phyloP scores from a whole-genome alignment of 2,888 invertebrate genomes.

The Lasioglossum calceatum region DNA sequence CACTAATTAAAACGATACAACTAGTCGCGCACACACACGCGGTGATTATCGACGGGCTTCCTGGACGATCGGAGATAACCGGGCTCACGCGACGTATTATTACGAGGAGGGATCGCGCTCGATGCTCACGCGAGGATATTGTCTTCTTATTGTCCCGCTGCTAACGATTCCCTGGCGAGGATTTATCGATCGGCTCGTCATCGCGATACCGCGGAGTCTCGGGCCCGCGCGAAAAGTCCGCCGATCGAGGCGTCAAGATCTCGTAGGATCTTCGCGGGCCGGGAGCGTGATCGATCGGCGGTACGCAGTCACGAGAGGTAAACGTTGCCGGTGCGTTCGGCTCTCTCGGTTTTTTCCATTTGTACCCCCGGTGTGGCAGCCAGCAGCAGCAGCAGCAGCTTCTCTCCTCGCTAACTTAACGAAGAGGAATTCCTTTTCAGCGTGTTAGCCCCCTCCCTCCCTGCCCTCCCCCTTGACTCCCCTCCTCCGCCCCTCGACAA shows the following conservation, averaged over 20 bases:
- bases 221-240: conserved; percentile 37
- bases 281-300: conserved; percentile 64
- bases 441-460: conserved; percentile 53
- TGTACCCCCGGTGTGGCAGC: conserved; percentile 15
- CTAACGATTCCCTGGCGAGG: conserved; percentile 58
- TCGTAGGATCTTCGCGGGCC: conserved; percentile 41
- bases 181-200: conserved; percentile 68
- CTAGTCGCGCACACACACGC: conserved; percentile 57
- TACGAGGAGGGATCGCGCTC: conserved; percentile 29
- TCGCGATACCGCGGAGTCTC: conserved; percentile 36
- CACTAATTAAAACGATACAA: conserved; percentile 74
- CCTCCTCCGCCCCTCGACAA: conserved; percentile 7
- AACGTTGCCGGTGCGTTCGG: conserved; percentile 12
- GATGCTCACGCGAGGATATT: conserved; percentile 64
- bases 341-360: conserved; percentile 28
- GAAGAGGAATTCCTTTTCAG: conserved; percentile 65
- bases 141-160: conserved; percentile 55
- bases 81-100: conserved; percentile 67
- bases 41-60: conserved; percentile 65
- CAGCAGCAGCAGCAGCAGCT: background rate
- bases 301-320: conserved; percentile 48
- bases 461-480: conserved; percentile 24
- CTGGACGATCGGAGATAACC: conserved; percentile 58
- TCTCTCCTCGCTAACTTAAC: conserved; percentile 52
- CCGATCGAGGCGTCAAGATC: conserved; percentile 60